Evolutionary conservation across 2,113 vertebrate species (phyloP), one percentile per base, ranked within the genome.

Genomic region (Anser cygnoides): DNA sequence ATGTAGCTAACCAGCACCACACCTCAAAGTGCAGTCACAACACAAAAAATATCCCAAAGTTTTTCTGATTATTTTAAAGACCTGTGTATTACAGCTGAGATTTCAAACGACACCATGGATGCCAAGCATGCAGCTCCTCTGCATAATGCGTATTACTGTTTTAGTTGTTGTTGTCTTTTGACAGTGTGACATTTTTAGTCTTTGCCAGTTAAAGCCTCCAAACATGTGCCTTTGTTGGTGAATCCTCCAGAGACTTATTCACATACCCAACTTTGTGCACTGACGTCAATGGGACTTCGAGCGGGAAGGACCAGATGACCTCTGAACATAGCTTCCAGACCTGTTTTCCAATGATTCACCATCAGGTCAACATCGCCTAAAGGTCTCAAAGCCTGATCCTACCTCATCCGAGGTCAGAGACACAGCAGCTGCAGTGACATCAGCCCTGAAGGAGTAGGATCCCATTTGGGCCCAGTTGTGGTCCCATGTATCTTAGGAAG

Each of bases 161-260:
- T 76, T 71, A 13, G 31, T 31, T 67, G n/a, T 72, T 79, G 68
- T 79, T 41, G 19, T 44, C 39, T 61, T 87, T 55, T 55, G n/a
- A 39, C 66, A 75, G 52, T 0, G 0, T 75, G 39, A 59, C 1
- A 0, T 10, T 71, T 79, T 50, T 61, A 39, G 31, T 31, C 18
- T 92, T 83, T 78, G 67, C 31, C 46, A 33, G 14, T 59, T 87
- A 87, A 74, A 83, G 23, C 3, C 21, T 22, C 11, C 29, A 41
- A 43, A 58, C 4, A 13, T 7, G 25, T 0, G 1, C 37, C 22
- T 79, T 49, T 41, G 20, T 58, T 84, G 52, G 25, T 39, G 71
- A 88, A 55, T 63, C 65, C 65, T 80, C 74, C 25, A 77, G 84
- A 81, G 65, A 65, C 76, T 37, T 58, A 58, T 46, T 46, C 62